Evolutionary conservation across 2,888 invertebrate genomes (phyloP).

Genomic region (Lampropteryx suffumata): DNA sequence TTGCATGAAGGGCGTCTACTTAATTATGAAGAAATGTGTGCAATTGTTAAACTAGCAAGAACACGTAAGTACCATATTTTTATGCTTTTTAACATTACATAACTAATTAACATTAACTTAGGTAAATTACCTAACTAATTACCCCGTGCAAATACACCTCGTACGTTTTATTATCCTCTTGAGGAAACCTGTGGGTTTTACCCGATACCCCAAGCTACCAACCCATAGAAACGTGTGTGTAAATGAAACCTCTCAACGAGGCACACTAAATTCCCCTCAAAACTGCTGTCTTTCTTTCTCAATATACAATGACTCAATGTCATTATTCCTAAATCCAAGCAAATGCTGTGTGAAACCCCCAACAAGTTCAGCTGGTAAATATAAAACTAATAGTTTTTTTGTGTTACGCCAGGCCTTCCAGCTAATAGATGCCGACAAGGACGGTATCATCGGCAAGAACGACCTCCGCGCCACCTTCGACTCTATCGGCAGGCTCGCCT

Average conservation of each 20-base stretch:
- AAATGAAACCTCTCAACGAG: too few relatives aligned
- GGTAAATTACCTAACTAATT: too few relatives aligned
- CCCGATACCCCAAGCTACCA: too few relatives aligned
- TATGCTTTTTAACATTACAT: conserved; percentile 7
- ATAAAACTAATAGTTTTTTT: background rate
- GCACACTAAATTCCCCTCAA: too few relatives aligned
- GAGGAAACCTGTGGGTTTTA: background rate
- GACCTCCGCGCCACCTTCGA: conserved; percentile 96
- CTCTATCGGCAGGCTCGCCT: conserved; percentile 93
- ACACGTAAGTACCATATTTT: conserved; percentile 9
- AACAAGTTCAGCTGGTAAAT: too few relatives aligned
- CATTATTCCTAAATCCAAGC: too few relatives aligned
- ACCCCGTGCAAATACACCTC: too few relatives aligned
- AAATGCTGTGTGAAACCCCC: too few relatives aligned
- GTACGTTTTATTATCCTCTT: too few relatives aligned
- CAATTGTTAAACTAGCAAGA: background rate
- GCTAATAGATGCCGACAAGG: conserved; percentile 98
- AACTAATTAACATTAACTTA: background rate
- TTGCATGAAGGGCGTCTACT: background rate
- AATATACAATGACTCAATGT: too few relatives aligned
- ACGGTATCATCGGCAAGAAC: conserved; percentile 94
- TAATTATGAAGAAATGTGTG: conserved; percentile 7
- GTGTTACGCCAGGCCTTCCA: conserved; percentile 89
- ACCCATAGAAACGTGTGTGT: too few relatives aligned
- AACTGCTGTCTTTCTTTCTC: too few relatives aligned